Percentiles rank a stretch among this genome's conserved stretches.
phyloP scores from a whole-genome alignment of 2,113 vertebrate species.

The Lagopus leucura region DNA sequence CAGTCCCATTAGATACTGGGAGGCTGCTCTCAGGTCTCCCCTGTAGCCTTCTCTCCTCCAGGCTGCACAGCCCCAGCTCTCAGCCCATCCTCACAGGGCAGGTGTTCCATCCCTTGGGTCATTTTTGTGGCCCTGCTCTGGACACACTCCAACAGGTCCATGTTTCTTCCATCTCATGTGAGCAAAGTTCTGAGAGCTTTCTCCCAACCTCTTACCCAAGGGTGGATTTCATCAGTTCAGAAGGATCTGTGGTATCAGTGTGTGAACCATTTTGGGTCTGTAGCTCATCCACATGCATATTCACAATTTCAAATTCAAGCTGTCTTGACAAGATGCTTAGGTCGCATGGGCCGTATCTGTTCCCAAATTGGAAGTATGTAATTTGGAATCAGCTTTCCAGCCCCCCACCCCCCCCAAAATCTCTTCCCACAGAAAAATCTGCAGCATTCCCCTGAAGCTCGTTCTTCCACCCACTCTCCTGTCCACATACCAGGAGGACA shows the following conservation, averaged over 20 bases:
- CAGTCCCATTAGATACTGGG: no score
- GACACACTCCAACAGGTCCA: no score
- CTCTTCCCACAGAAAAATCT: constrained; percentile 11
- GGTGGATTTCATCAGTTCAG: constrained; percentile 12
- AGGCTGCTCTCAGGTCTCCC: no score
- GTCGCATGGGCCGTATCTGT: constrained; percentile 53
- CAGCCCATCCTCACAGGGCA: no score
- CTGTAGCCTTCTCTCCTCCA: no score
- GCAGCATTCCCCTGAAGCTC: rapidly evolving
- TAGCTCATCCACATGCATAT: constrained; percentile 47
- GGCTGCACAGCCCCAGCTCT: no score
- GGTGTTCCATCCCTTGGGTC: no score
- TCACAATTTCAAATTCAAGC: constrained; percentile 62
- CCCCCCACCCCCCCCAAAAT: not conserved
- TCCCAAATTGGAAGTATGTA: constrained; percentile 45
- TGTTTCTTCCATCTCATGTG: not conserved
- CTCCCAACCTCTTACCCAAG: not conserved
- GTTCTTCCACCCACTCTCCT: not conserved
- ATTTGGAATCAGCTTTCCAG: constrained; percentile 25
- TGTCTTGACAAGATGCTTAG: constrained; percentile 68
- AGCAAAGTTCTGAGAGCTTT: constrained; percentile 9
- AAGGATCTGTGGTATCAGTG: not conserved
- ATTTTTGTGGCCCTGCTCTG: no score
- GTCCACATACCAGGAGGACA: not conserved
- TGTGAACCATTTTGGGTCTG: constrained; percentile 24